Percentiles rank a stretch among this genome's conserved stretches.
These are phyloP conservation scores for Harpagifer antarcticus DNA, from an alignment of 2,797 vertebrate genomes.

Conservation along the genomic window DNA sequence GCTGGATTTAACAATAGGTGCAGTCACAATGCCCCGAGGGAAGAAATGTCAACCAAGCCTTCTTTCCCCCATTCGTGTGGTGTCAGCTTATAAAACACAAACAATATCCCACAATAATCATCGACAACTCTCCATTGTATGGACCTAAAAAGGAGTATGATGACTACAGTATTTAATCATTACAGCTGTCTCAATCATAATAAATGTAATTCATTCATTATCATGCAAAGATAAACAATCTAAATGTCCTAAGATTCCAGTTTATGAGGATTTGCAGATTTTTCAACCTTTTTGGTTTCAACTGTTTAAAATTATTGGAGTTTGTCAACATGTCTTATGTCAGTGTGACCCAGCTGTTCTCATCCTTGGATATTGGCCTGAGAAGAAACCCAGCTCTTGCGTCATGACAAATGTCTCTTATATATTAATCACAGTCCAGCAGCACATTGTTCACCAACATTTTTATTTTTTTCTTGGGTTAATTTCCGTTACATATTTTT, in stretches of 20 bases:
- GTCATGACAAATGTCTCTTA: constrained; percentile 30
- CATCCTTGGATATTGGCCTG: constrained; percentile 16
- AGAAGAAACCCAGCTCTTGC: neutral
- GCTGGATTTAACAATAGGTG: constrained; percentile 35
- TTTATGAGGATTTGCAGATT: neutral
- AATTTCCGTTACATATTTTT: neutral
- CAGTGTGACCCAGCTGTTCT: constrained; percentile 6
- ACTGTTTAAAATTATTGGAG: neutral
- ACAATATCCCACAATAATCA: constrained; percentile 14
- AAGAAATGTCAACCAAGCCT: constrained; percentile 15
- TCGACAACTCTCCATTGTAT: constrained; percentile 6
- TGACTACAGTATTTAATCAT: neutral
- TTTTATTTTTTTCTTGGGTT: neutral
- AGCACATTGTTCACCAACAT: neutral
- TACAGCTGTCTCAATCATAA: neutral
- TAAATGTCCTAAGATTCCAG: neutral
- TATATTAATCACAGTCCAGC: constrained; percentile 18
- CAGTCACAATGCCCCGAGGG: constrained; percentile 28
- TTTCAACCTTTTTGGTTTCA: neutral
- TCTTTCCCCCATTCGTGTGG: neutral
- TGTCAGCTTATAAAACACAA: neutral
- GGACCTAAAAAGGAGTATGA: neutral
- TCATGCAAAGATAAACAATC: neutral
- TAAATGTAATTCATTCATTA: neutral
- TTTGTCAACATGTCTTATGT: neutral